A percentile compares a stretch with the other conserved stretches of the same genome.
Evolutionary conservation across 1,140 invertebrate species (phyloP).

Genomic region (Eubasilissa regina): DNA sequence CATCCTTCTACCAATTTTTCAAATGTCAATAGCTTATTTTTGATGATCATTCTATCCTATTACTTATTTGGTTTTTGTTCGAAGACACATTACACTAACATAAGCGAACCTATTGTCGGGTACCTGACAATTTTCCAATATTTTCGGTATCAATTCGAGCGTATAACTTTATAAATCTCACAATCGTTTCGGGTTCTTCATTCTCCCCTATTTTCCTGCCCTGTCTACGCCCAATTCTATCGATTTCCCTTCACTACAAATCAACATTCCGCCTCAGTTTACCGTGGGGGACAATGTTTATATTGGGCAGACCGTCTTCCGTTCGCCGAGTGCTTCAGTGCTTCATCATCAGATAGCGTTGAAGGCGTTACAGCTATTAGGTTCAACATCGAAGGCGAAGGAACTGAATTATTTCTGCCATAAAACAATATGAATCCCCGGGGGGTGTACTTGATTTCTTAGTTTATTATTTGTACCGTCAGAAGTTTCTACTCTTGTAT

Average conservation of each 20-base stretch:
- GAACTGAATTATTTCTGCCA: constrained; percentile 13
- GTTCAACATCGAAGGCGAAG: not conserved
- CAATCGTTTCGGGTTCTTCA: constrained; percentile 17
- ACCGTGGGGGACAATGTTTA: constrained; percentile 23
- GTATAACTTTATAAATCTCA: constrained; percentile 17
- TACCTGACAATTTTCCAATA: not conserved
- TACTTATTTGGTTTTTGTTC: too few relatives aligned
- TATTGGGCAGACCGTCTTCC: constrained; percentile 9
- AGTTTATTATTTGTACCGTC: too few relatives aligned
- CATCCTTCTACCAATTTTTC: too few relatives aligned
- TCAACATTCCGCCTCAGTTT: constrained; percentile 21
- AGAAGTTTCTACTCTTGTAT: too few relatives aligned
- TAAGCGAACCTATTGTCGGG: not conserved
- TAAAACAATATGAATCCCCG: not conserved
- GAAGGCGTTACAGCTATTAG: constrained; percentile 6
- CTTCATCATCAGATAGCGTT: constrained; percentile 15
- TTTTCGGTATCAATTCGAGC: not conserved
- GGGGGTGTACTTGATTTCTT: not conserved
- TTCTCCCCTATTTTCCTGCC: constrained; percentile 26
- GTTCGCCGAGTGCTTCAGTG: not conserved
- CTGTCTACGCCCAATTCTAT: constrained; percentile 23
- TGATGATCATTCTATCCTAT: too few relatives aligned
- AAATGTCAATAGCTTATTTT: too few relatives aligned
- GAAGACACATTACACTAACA: not conserved
- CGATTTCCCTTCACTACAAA: constrained; percentile 27